Percentiles rank a stretch among this genome's conserved stretches.
Conservation (phyloP, 2,113 vertebrate species). For the Paraplagusia blochii region DNA sequence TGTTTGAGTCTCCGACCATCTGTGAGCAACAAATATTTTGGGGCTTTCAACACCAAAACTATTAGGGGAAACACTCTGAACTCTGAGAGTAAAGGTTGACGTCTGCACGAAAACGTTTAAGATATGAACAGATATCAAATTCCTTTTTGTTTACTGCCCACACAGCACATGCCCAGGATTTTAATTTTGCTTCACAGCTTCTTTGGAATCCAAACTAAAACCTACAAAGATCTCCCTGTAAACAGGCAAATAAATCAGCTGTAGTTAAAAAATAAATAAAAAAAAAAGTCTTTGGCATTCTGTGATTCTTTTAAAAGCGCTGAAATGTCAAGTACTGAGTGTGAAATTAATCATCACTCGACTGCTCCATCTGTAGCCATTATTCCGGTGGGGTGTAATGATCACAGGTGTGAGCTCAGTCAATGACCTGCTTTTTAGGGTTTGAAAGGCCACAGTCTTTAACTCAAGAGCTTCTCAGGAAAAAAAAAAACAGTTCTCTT, state of each 20-base stretch:
- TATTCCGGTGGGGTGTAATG: background rate
- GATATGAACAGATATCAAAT: slow-evolving; percentile 15
- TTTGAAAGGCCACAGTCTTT: background rate
- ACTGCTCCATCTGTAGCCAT: slow-evolving; percentile 5
- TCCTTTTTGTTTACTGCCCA: slow-evolving; percentile 40
- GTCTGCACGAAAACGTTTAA: background rate
- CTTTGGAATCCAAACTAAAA: slow-evolving; percentile 1
- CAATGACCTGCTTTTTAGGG: background rate
- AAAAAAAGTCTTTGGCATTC: background rate
- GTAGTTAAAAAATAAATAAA: background rate
- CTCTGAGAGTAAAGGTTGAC: background rate
- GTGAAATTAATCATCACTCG: background rate
- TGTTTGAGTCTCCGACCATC: slow-evolving; percentile 54
- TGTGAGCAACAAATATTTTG: slow-evolving; percentile 47
- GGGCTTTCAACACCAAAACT: slow-evolving; percentile 14
- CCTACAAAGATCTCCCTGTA: background rate
- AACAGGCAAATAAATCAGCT: background rate
- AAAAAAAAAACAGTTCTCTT: background rate
- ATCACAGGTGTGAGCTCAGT: background rate
- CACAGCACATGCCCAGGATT: slow-evolving; percentile 50
- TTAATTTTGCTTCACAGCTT: slow-evolving; percentile 24
- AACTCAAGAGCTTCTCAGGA: background rate
- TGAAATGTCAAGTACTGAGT: background rate
- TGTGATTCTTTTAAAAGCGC: background rate
- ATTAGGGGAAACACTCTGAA: slow-evolving; percentile 15